phyloP scores from a whole-genome alignment of 2,113 vertebrate species.

The Oxyruncus cristatus region DNA sequence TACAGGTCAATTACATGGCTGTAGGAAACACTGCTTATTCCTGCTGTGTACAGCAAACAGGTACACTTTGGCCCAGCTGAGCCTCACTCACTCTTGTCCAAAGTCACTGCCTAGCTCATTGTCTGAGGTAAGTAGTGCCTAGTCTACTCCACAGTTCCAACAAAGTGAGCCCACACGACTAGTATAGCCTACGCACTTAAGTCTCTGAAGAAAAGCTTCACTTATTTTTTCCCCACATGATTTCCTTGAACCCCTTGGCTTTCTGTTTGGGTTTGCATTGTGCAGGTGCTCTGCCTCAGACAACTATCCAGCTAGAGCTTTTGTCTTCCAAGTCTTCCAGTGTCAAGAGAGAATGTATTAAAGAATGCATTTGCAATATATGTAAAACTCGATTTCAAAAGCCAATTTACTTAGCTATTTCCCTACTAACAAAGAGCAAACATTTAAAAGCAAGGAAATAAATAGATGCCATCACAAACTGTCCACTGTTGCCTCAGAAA shows the following conservation, averaged over 20 bases:
- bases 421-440: constrained; percentile 5
- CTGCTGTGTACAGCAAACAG: not conserved
- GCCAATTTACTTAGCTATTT: constrained; percentile 15
- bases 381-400: not conserved
- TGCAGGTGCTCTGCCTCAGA: not conserved
- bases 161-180: not conserved
- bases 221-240: not conserved
- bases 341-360: not conserved
- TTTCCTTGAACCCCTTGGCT: not conserved
- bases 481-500: not conserved
- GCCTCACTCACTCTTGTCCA: not conserved
- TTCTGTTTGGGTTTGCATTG: not conserved
- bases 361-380: not conserved
- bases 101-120: not conserved
- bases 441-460: constrained; percentile 26
- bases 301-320: not conserved
- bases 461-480: not conserved
- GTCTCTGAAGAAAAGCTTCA: not conserved
- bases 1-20: not conserved
- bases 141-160: not conserved
- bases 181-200: not conserved
- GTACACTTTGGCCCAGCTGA: not conserved
- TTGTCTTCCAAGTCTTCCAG: not conserved
- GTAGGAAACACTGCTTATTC: not conserved
- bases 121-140: not conserved